Evolutionary conservation across 2,888 invertebrate genomes (phyloP).

Genomic region (Polymixis lichenea): DNA sequence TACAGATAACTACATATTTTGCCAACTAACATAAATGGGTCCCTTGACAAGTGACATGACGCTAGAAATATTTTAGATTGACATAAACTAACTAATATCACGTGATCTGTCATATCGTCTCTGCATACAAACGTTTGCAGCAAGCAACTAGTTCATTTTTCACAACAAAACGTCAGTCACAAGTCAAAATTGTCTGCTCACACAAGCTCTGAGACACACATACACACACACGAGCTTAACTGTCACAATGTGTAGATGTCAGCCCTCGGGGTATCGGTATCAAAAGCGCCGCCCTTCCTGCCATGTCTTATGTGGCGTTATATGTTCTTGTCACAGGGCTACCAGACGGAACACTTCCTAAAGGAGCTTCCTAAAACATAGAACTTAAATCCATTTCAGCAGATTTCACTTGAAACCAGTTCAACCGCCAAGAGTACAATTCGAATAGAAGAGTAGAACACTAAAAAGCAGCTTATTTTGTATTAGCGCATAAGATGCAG

Average conservation of each 20-base stretch:
- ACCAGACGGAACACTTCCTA: neutral
- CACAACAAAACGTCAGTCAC: slow-evolving; percentile 43
- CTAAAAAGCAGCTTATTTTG: neutral
- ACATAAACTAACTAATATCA: too few relatives aligned
- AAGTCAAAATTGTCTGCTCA: slow-evolving; percentile 26
- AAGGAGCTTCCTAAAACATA: neutral
- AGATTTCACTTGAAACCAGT: neutral
- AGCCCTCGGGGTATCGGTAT: slow-evolving; percentile 66
- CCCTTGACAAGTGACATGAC: too few relatives aligned
- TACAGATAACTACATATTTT: too few relatives aligned
- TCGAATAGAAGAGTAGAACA: neutral
- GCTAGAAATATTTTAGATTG: too few relatives aligned
- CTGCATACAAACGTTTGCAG: too few relatives aligned
- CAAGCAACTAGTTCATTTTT: slow-evolving; percentile 14
- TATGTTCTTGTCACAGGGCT: slow-evolving; percentile 44
- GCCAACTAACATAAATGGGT: too few relatives aligned
- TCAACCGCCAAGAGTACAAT: neutral
- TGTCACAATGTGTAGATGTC: slow-evolving; percentile 51
- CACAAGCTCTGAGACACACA: neutral
- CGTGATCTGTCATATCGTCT: too few relatives aligned
- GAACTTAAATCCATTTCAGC: neutral
- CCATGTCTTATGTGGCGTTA: neutral
- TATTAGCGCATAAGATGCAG: neutral
- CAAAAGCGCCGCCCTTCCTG: slow-evolving; percentile 72
- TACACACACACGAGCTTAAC: neutral